A percentile compares a stretch with the other conserved stretches of the same genome.
phyloP scores from a whole-genome alignment of 2,888 invertebrate genomes.

The Pyrochroa serraticornis region DNA sequence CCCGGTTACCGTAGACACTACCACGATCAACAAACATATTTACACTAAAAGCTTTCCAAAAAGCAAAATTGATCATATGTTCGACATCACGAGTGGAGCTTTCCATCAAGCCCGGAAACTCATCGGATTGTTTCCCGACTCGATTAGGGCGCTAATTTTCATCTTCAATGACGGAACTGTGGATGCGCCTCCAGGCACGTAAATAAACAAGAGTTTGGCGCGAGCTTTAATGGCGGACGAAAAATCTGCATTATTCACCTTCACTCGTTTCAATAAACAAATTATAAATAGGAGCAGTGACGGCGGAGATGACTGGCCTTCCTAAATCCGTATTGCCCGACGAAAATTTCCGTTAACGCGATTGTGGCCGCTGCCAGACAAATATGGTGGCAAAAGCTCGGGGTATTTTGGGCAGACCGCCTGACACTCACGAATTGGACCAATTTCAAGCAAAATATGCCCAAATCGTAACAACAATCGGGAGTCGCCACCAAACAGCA shows the following conservation, averaged over 20 bases:
- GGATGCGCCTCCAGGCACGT: too few species aligned
- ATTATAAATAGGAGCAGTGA: slow-evolving; percentile 19
- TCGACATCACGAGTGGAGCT: slow-evolving; percentile 16
- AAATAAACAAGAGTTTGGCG: too few species aligned
- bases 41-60: slow-evolving; percentile 23
- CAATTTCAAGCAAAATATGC: too few species aligned
- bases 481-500: too few species aligned
- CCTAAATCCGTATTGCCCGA: slow-evolving; percentile 9
- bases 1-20: slow-evolving; percentile 38
- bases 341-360: background rate
- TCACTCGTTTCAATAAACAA: slow-evolving; percentile 10
- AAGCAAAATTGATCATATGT: slow-evolving; percentile 21
- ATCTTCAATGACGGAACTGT: too few species aligned
- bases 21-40: slow-evolving; percentile 32
- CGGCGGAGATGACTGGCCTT: slow-evolving; percentile 12
- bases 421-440: too few species aligned
- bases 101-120: background rate
- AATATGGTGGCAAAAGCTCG: too few species aligned
- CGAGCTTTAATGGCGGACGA: too few species aligned
- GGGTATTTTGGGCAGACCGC: too few species aligned
- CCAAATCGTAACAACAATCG: too few species aligned
- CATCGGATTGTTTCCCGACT: background rate
- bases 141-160: too few species aligned
- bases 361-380: too few species aligned
- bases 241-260: slow-evolving; percentile 12